Percentiles rank a stretch among this genome's conserved stretches.
Conservation (phyloP, 2,113 vertebrate genomes). For the Thalassoma bifasciatum region DNA sequence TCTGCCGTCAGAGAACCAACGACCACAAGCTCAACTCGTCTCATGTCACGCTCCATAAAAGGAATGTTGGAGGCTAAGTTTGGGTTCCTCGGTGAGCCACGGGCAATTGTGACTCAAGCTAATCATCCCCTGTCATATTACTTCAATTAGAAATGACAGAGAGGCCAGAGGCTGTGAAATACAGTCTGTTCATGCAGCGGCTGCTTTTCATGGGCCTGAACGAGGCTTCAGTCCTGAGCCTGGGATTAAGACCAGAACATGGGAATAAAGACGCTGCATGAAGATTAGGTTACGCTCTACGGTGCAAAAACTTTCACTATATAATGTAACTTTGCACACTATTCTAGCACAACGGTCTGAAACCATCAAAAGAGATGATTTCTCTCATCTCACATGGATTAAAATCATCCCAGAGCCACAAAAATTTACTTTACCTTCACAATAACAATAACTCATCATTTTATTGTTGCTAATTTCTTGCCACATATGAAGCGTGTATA, state of each 20-base stretch:
- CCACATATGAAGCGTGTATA: too few relatives aligned
- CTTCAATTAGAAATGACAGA: constrained; percentile 68
- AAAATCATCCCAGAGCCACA: too few relatives aligned
- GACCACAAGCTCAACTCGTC: constrained; percentile 71
- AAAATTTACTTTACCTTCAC: too few relatives aligned
- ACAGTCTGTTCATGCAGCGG: constrained; percentile 31
- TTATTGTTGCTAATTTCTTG: too few relatives aligned
- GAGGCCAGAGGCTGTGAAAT: constrained; percentile 36
- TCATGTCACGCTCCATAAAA: constrained; percentile 64
- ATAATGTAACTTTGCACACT: too few relatives aligned
- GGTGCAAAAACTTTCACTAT: too few relatives aligned
- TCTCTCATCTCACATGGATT: too few relatives aligned
- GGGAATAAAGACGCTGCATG: constrained; percentile 1
- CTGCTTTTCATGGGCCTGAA: constrained; percentile 1
- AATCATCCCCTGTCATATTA: constrained; percentile 64
- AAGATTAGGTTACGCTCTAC: too few relatives aligned
- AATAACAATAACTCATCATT: too few relatives aligned
- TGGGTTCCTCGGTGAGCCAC: constrained; percentile 62
- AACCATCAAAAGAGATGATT: too few relatives aligned
- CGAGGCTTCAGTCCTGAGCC: constrained; percentile 11
- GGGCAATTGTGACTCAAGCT: constrained; percentile 55
- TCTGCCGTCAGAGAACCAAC: constrained; percentile 50
- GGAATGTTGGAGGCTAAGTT: constrained; percentile 66
- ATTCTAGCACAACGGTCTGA: too few relatives aligned
- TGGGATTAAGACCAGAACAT: constrained; percentile 9